phyloP scores from a whole-genome alignment of 2,888 invertebrate genomes.

The Cylindroiulus punctatus region DNA sequence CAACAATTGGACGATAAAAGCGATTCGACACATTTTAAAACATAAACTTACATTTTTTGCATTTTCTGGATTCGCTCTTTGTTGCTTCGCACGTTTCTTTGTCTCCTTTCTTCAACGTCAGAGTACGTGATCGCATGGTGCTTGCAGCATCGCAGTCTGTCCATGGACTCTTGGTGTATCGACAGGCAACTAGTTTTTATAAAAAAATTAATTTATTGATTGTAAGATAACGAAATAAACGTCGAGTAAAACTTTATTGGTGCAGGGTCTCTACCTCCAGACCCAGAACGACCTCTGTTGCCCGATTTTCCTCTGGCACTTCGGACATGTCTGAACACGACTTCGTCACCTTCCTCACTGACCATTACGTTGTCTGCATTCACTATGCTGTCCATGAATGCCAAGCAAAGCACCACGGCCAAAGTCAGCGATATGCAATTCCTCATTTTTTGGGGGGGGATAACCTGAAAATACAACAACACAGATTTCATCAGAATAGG shows the following conservation, averaged over 20 bases:
- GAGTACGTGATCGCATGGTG: constrained; percentile 81
- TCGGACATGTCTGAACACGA: constrained; percentile 56
- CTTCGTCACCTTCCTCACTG: constrained; percentile 58
- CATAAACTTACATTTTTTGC: constrained; percentile 81
- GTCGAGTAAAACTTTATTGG: not conserved
- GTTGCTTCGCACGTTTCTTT: constrained; percentile 80
- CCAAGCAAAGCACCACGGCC: constrained; percentile 4
- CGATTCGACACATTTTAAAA: not conserved
- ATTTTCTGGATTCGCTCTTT: constrained; percentile 89
- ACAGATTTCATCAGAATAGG: not conserved
- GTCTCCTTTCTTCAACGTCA: constrained; percentile 87
- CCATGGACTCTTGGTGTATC: constrained; percentile 88
- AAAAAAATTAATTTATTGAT: not conserved
- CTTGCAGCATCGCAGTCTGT: constrained; percentile 86
- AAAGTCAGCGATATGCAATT: constrained; percentile 35
- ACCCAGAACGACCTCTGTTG: constrained; percentile 42
- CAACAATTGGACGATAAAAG: not conserved
- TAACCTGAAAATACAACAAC: constrained; percentile 30
- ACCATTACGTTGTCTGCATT: constrained; percentile 57
- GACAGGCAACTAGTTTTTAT: constrained; percentile 73
- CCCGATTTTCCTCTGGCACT: constrained; percentile 44
- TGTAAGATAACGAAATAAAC: not conserved
- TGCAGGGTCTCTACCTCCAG: constrained; percentile 71
- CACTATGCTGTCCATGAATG: constrained; percentile 47
- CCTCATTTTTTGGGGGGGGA: constrained; percentile 37